These are phyloP conservation scores for Nasua narica DNA, from an alignment of 2,797 vertebrate species.

Conservation along the genomic window DNA sequence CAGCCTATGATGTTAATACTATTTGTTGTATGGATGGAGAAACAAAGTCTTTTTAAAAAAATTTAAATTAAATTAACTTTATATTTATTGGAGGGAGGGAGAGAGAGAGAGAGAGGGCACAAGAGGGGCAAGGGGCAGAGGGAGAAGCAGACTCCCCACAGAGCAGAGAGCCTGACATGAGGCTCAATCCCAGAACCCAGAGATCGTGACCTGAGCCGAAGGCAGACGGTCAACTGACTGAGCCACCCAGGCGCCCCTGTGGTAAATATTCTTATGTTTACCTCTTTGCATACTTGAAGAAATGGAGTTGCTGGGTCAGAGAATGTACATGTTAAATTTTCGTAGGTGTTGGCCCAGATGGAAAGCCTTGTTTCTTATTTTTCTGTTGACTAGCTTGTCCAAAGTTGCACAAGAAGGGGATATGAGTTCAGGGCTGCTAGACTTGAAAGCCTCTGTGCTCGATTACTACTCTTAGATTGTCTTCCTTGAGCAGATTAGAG, in stretches of 20 bases:
- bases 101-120: too few relatives aligned
- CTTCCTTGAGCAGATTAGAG: conserved; percentile 1
- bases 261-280: too few relatives aligned
- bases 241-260: background rate
- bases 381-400: background rate
- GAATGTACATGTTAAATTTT: too few relatives aligned
- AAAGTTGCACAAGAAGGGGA: background rate
- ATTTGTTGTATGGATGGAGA: background rate
- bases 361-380: too few relatives aligned
- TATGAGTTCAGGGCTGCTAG: background rate
- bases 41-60: background rate
- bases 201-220: background rate
- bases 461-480: background rate
- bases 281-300: too few relatives aligned
- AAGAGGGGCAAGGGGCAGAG: too few relatives aligned
- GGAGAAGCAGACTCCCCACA: too few relatives aligned
- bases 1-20: background rate
- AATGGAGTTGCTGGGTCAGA: too few relatives aligned
- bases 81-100: too few relatives aligned
- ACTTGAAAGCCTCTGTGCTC: background rate
- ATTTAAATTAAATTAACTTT: too few relatives aligned
- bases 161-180: background rate
- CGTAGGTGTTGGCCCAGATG: too few relatives aligned
- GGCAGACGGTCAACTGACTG: background rate
- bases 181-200: too few relatives aligned